Percentiles rank a stretch among this genome's conserved stretches.
These are phyloP conservation scores for Redunca redunca DNA, from an alignment of 2,113 vertebrate species.

Conservation along the genomic window DNA sequence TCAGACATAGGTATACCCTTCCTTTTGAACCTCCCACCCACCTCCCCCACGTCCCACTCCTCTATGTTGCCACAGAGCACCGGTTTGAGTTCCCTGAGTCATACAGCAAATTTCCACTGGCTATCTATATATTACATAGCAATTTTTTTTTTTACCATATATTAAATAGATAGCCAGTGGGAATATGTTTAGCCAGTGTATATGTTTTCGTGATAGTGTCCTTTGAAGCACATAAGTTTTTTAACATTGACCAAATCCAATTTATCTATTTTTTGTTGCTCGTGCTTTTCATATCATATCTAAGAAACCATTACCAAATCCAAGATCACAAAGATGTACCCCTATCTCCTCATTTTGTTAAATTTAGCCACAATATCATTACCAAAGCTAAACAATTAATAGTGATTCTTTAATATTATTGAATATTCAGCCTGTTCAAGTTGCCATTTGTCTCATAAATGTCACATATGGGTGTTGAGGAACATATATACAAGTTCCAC, in stretches of 20 bases:
- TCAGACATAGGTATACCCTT: background rate
- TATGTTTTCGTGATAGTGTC: background rate
- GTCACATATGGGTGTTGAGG: background rate
- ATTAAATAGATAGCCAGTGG: background rate
- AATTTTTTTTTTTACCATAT: background rate
- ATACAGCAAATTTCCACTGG: background rate
- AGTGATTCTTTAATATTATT: background rate
- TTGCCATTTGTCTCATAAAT: slow-evolving; percentile 25
- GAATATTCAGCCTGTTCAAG: background rate
- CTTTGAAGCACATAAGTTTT: background rate
- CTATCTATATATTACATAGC: background rate
- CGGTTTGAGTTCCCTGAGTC: background rate
- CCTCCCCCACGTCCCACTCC: background rate
- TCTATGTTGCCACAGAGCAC: background rate
- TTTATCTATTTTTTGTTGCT: background rate
- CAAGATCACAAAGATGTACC: background rate
- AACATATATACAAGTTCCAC: background rate
- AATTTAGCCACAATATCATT: background rate
- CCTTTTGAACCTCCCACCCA: background rate
- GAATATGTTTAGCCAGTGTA: background rate
- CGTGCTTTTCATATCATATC: slow-evolving; percentile 4
- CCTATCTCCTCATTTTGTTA: background rate
- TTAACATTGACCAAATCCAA: slow-evolving; percentile 16
- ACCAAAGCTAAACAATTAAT: background rate
- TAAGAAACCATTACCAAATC: slow-evolving; percentile 33